Base-by-base conservation (phyloP, 2,888 invertebrate species). In the Lasioglossum calceatum region DNA sequence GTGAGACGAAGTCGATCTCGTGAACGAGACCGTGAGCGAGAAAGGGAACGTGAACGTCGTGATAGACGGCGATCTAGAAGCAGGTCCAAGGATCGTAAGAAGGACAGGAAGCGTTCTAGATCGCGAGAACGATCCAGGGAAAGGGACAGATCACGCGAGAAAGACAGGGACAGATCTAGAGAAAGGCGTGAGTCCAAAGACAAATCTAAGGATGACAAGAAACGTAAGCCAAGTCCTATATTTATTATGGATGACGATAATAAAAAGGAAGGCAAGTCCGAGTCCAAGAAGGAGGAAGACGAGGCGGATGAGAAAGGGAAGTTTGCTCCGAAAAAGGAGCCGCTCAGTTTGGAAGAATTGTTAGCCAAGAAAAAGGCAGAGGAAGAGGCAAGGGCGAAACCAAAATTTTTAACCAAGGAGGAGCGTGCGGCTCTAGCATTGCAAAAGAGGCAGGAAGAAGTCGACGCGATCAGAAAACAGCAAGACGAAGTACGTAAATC, bases 321-420 rank as follows among this genome's bases (percentile, higher is more conserved):
- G 47, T 64, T 82, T 36, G 81, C 92, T 47, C 72, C 89, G 0
- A 97, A 97, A 92, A 97, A 96, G 77, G 99, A 99, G 94, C 99
- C 99, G 0, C 95, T 99, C 27, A 99, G 99, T 8, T 96, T 99
- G 81, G 99, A 99, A 95, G 99, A 99, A 95, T 95, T 99, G 67
- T 96, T 99, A 75, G 98, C 98, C 0, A 99, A 99, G 95, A 99
- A 99, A 94, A 99, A 99, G 94, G 98, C 98, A 0, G 99, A 99
- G 94, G 99, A 99, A 95, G 98, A 98, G 93, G 99, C 98, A 1
- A 97, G 98, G 78, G 98, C 99, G 92, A 99, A 99, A 96, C 99
- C 99, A 0, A 98, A 99, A 50, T 99, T 99, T 95, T 96, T 99
- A 61, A 98, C 99, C 0, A 99, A 99, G 96, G 99, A 99, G 95